Percentiles rank a stretch among this genome's conserved stretches.
Conservation (phyloP, 2,797 vertebrate species). For the Phyllotis vaccarum region DNA sequence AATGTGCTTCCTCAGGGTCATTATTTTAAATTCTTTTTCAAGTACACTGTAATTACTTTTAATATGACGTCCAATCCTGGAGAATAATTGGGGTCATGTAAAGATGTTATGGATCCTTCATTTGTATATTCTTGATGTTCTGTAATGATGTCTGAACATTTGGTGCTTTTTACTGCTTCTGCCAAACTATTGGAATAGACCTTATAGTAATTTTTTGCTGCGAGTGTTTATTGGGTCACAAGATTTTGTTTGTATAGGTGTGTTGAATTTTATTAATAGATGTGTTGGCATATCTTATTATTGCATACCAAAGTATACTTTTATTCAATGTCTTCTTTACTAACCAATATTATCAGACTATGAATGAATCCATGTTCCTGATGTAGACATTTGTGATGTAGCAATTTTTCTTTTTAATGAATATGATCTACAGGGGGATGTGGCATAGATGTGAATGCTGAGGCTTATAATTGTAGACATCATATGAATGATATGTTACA, state of each 20-base stretch:
- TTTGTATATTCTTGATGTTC: neutral
- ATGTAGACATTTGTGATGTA: neutral
- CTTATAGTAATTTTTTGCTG: neutral
- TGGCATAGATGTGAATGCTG: neutral
- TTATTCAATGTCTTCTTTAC: neutral
- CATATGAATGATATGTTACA: neutral
- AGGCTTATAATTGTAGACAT: rapidly evolving
- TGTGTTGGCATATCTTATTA: neutral
- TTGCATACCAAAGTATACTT: neutral
- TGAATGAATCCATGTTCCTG: neutral
- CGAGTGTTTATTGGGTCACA: neutral
- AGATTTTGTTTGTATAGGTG: neutral
- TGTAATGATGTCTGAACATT: neutral
- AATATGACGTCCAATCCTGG: neutral
- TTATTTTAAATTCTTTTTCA: constrained; percentile 4
- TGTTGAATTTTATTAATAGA: neutral
- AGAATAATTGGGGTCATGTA: neutral
- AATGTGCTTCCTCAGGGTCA: neutral
- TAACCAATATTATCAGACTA: neutral
- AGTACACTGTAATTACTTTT: neutral
- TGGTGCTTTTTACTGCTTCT: neutral
- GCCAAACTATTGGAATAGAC: neutral
- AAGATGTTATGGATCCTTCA: neutral
- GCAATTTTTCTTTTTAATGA: neutral
- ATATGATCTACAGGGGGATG: neutral